Base-by-base conservation (phyloP, 2,113 vertebrate species). In the Poicephalus meyeri region DNA sequence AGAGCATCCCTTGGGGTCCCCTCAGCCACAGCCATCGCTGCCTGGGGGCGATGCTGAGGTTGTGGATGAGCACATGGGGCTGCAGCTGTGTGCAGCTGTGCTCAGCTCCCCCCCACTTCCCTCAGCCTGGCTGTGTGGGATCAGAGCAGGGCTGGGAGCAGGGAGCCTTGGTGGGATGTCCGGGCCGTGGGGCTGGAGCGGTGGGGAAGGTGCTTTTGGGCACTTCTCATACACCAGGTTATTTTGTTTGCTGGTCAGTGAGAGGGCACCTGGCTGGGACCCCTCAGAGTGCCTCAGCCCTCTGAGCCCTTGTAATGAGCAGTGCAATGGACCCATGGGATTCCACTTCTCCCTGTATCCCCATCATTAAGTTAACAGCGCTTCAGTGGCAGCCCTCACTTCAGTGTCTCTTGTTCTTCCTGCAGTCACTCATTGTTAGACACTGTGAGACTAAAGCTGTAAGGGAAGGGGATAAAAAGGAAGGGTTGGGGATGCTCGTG, bases 91-190 rank as follows among this genome's bases (percentile, higher is more conserved):
- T 18, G 18, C 83, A 76, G 44, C 33, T 74, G 17, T 55, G 29
- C 53, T 55, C 53, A 55, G 53, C 17, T 55, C 29, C 17, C 53
- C 28, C 20, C 21, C 10, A 0, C 4, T 3, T 41, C 9, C 29
- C 44, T 46, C 63, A 52, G 61, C 21, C 9, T 80, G 55, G 24
- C 71, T 60, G 53, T 6, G 37, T 6, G 61, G 63, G 47, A 23
- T 8, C 58, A 21, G 56, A 33, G 44, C 2, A 0, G 23, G 4
- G 13, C 37, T 5, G 56, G 72, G 26, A 15, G 9, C 18, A 2
- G 42, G 35, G n/a, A 31, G 11, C 2, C 8, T 1, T 0, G 6
- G 6, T 7, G 66, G 16, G 37, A 3, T 2, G 1, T 1, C 37
- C 24, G 60, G 49, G 16, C 47, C 2, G 7, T 44, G 80, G 70